Base-by-base conservation (phyloP, 2,888 invertebrate genomes). In the Thereva unica region DNA sequence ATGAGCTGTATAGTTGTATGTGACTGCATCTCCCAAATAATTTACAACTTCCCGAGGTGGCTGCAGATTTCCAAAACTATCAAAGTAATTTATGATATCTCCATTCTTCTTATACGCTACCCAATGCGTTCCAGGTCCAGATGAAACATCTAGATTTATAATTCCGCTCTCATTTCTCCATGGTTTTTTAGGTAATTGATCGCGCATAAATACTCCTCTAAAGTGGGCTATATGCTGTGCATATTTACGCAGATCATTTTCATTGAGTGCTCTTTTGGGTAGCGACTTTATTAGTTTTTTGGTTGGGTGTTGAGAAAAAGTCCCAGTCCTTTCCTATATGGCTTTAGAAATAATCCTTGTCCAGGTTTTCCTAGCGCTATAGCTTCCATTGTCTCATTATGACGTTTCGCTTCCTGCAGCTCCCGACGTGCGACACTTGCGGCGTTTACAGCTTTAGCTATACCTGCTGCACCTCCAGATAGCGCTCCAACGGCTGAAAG, bases 341-440 rank as follows among this genome's bases (percentile, higher is more conserved):
- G 74, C 69, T 75, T 75, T 5, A 78, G 65, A 70, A 71, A 74
- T 41, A 77, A 44, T 5, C 77, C 77, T 70, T 75, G 76, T 4
- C 78, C 77, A 37, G 76, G 61, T 37, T 75, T 76, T 4, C 78
- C 77, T 38, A 77, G 59, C 35, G 75, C 76, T 50, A 77, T 76
- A 52, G 75, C 71, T 73, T 80, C 79, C 76, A 79, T 78, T n/a
- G 68, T 70, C 70, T 72, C 68, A 70, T 80, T 79, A 68, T 78
- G 78, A 4, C 76, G 72, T 56, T 73, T 64, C 35, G 68, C 71
- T 71, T 80, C 77, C 12, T 71, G 67, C 47, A 77, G 70, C 68
- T 74, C 65, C 69, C 75, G 68, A 73, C 73, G 71, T 7, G 77
- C 77, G 55, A 64, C 67, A 68, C 75, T 76, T 4, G 75, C 73